Evolutionary conservation across 2,113 vertebrate species (phyloP).

Genomic region (Collichthys lucidus): DNA sequence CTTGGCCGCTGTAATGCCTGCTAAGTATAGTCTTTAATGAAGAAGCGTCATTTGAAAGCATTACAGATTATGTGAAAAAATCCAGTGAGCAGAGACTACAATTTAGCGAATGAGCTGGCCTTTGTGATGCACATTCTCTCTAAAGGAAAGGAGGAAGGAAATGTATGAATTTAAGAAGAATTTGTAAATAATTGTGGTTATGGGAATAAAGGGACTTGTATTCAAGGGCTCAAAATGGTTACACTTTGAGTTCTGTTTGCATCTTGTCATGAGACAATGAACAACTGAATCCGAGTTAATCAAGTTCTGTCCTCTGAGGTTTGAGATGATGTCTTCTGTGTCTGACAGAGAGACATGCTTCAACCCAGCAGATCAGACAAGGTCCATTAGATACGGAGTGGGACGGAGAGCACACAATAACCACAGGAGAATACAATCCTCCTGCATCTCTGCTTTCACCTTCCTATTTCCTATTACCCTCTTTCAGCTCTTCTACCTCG

Average conservation of each 20-base stretch:
- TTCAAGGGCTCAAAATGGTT: neutral
- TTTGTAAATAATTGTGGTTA: neutral
- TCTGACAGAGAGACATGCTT: constrained; percentile 17
- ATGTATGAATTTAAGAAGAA: neutral
- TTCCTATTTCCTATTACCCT: constrained; percentile 47
- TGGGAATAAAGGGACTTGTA: neutral
- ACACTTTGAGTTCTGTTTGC: neutral
- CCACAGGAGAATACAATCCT: constrained; percentile 34
- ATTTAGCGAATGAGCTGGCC: neutral
- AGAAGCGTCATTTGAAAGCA: constrained; percentile 26
- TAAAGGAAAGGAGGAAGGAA: neutral
- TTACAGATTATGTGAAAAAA: constrained; percentile 17
- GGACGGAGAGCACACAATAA: constrained; percentile 16
- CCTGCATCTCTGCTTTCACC: constrained; percentile 26
- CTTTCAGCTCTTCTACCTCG: constrained; percentile 4
- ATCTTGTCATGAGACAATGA: neutral
- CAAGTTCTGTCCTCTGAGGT: constrained; percentile 34
- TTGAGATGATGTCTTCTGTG: neutral
- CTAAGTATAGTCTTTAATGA: constrained; percentile 49
- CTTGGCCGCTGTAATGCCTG: constrained; percentile 46
- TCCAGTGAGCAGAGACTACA: neutral
- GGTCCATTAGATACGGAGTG: constrained; percentile 45
- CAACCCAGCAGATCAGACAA: constrained; percentile 29
- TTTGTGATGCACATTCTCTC: neutral
- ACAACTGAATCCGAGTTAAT: constrained; percentile 21